Base-by-base conservation (phyloP, 23 tunicate species). In the Styela clava region DNA sequence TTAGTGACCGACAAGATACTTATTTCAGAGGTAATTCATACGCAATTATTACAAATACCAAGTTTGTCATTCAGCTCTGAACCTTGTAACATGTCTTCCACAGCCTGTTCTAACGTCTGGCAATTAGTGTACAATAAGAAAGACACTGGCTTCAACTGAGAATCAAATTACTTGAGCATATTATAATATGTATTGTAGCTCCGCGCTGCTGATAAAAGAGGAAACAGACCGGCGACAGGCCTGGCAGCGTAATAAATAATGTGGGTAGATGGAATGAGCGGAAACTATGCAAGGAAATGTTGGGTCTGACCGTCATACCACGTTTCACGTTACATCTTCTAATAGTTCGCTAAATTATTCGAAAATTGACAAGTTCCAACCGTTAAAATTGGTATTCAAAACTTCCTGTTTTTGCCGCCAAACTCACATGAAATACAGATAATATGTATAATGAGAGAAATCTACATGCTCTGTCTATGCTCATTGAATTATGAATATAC, bases 271-370 rank as follows among this genome's bases (percentile, higher is more conserved):
- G 31, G 31, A 29, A 27, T 67, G 24, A 67, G 71, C 71, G 71
- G 71, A 67, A 67, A 67, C 71, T 67, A 67, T 67, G 71, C 71
- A 67, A 67, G 71, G 71, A 67, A 67, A 67, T 67, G 71, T 67
- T 67, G 18, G 71, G 71, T 67, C 30, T 67, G 71, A 67, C 31
- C 71, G 71, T 67, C 71, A 67, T 25, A 27, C n/a, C 71, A 67
- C 71, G 71, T 67, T 67, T 67, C 24, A 29, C 30, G 31, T 22
- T 67, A 29, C 71, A 67, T 67, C 31, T 16, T 22, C 71, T 18
- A 16, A 67, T 7, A 5, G 7, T 44, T 44, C 56, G 56, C 56
- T n/a, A n/a, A n/a, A n/a, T n/a, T n/a, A n/a, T n/a, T n/a, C n/a
- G n/a, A n/a, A n/a, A n/a, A n/a, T n/a, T n/a, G n/a, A n/a, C n/a